Conservation (phyloP, 2,113 vertebrate species). For the Gavialis gangeticus region DNA sequence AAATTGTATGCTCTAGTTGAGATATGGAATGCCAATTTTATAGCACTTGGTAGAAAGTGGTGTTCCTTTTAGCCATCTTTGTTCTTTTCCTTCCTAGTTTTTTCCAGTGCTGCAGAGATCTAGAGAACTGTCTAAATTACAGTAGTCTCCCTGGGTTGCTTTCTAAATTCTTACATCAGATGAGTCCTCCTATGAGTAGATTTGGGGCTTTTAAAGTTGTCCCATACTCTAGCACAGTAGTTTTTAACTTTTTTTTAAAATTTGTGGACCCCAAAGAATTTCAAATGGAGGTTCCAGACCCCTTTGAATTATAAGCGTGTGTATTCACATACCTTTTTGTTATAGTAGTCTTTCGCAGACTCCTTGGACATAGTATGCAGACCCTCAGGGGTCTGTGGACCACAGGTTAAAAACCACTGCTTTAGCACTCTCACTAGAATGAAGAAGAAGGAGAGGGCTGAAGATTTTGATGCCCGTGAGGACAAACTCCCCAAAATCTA, state of each 20-base stretch:
- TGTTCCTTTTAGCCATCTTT: background rate
- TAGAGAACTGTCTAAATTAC: background rate
- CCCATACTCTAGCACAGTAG: too few species aligned
- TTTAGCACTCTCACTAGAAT: conserved; percentile 17
- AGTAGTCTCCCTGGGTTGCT: background rate
- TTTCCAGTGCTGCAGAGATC: background rate
- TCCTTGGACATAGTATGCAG: too few species aligned
- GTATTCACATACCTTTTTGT: too few species aligned
- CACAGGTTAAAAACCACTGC: background rate
- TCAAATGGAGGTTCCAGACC: too few species aligned
- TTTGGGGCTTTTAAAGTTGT: background rate
- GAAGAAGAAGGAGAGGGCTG: background rate
- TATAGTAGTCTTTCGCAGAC: too few species aligned
- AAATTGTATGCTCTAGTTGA: background rate
- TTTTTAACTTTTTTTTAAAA: too few species aligned
- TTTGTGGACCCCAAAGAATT: too few species aligned
- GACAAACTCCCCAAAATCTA: background rate
- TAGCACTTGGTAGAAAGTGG: background rate
- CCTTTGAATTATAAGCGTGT: too few species aligned
- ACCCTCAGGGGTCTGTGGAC: too few species aligned
- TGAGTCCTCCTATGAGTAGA: background rate
- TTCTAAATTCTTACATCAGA: background rate
- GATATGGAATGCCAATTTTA: background rate
- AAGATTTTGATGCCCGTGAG: background rate
- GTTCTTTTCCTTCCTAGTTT: background rate